phyloP scores from a whole-genome alignment of 2,113 vertebrate species.

The Marmota monax region DNA sequence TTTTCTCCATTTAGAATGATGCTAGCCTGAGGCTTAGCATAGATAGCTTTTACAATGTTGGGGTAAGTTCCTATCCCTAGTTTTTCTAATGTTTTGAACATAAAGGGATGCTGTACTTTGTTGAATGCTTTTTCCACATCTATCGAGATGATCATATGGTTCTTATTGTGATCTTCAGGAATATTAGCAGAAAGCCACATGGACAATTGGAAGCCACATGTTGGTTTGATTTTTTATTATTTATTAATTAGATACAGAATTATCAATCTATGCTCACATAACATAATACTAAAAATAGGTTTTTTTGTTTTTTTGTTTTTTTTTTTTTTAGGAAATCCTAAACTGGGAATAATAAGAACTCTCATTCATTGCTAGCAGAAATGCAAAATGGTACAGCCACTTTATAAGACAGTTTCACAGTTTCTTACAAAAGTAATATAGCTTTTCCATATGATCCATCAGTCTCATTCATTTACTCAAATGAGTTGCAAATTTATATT shows the following conservation, averaged over 20 bases:
- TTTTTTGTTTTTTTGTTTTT: constrained; percentile 46
- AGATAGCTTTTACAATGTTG: no score
- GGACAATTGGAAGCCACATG: not conserved
- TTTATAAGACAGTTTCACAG: not conserved
- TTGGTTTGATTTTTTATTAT: not conserved
- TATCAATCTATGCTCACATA: not conserved
- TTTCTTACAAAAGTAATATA: not conserved
- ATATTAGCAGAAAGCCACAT: not conserved
- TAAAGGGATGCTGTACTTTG: no score
- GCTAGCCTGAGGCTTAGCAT: no score
- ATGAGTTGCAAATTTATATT: not conserved
- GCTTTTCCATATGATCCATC: not conserved
- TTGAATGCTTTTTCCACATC: no score
- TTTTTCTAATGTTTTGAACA: no score
- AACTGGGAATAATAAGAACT: not conserved
- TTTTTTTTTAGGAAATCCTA: constrained; percentile 38
- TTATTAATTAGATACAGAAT: constrained; percentile 13
- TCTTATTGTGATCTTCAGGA: not conserved
- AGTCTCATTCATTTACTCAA: not conserved
- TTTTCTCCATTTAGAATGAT: no score
- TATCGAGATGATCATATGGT: no score
- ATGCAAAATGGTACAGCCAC: not conserved
- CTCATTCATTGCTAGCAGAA: not conserved
- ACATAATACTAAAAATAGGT: not conserved
- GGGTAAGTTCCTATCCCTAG: no score